A percentile compares a stretch with the other conserved stretches of the same genome.
phyloP scores from a whole-genome alignment of 1,140 invertebrate species.

The Drosophila gunungcola region DNA sequence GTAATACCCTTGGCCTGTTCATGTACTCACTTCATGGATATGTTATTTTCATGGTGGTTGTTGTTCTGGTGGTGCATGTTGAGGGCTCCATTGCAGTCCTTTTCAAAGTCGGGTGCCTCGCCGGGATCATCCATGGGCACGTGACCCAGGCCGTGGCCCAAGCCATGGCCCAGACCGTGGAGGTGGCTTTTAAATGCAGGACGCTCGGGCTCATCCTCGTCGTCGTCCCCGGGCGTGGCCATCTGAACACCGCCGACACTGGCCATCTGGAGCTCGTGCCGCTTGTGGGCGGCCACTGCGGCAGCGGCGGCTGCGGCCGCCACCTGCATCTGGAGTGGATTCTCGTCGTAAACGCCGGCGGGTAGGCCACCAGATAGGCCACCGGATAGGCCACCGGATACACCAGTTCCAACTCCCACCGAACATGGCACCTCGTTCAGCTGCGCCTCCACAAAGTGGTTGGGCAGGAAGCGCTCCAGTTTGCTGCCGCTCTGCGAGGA shows the following conservation, averaged over 20 bases:
- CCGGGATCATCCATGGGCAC: slow-evolving; percentile 52
- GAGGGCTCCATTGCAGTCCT: slow-evolving; percentile 77
- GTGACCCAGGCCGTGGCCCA: slow-evolving; percentile 20
- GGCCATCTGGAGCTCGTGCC: slow-evolving; percentile 53
- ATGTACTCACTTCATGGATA: slow-evolving; percentile 81
- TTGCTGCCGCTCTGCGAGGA: slow-evolving; percentile 79
- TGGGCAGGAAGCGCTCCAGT: slow-evolving; percentile 79
- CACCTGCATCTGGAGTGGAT: slow-evolving; percentile 62
- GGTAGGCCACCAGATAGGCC: slow-evolving; percentile 7
- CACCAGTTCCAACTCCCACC: neutral
- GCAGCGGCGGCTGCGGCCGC: slow-evolving; percentile 61
- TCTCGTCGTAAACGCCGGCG: slow-evolving; percentile 55
- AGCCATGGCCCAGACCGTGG: slow-evolving; percentile 29
- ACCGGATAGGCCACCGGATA: slow-evolving; percentile 3
- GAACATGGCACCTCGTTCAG: slow-evolving; percentile 53
- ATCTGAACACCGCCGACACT: slow-evolving; percentile 21
- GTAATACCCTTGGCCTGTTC: too few species aligned
- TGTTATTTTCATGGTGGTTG: slow-evolving; percentile 70
- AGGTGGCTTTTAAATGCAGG: slow-evolving; percentile 48
- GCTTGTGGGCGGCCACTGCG: slow-evolving; percentile 59
- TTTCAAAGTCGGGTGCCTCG: slow-evolving; percentile 63
- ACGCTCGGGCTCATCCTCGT: slow-evolving; percentile 31
- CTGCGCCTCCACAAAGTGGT: slow-evolving; percentile 81
- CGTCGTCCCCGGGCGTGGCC: slow-evolving; percentile 26
- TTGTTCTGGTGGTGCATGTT: slow-evolving; percentile 70